A percentile compares a stretch with the other conserved stretches of the same genome.
Conservation (phyloP, 1,140 invertebrate species). For the Vanessa atalanta region DNA sequence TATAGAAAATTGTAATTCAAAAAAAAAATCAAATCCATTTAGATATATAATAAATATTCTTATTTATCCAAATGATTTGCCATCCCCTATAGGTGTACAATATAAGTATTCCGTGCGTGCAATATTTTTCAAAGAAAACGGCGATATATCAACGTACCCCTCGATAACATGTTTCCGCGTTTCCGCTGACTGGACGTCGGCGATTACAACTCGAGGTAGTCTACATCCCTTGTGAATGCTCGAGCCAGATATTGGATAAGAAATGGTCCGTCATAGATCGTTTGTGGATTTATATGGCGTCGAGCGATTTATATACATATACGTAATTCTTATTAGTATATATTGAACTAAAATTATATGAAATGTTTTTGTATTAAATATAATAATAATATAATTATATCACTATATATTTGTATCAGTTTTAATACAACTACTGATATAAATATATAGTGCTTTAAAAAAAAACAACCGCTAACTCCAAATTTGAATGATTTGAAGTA, state of each 20-base stretch:
- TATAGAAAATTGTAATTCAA: too few relatives aligned
- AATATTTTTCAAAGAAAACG: slow-evolving; percentile 62
- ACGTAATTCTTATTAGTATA: neutral
- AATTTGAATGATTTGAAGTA: too few relatives aligned
- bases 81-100: slow-evolving; percentile 1
- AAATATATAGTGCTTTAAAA: too few relatives aligned
- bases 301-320: neutral
- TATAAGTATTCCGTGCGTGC: slow-evolving; percentile 48
- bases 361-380: too few relatives aligned
- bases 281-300: slow-evolving; percentile 8
- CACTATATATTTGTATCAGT: too few relatives aligned
- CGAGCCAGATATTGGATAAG: slow-evolving; percentile 26
- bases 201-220: slow-evolving; percentile 25
- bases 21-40: too few relatives aligned
- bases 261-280: slow-evolving; percentile 13
- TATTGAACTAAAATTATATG: too few relatives aligned
- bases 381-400: too few relatives aligned
- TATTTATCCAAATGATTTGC: slow-evolving; percentile 25
- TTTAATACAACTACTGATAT: too few relatives aligned
- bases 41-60: neutral
- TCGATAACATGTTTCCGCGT: slow-evolving; percentile 46
- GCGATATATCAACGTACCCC: slow-evolving; percentile 60
- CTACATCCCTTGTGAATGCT: slow-evolving; percentile 16
- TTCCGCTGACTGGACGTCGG: slow-evolving; percentile 49
- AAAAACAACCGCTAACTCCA: too few relatives aligned